Evolutionary conservation across 1,140 invertebrate genomes (phyloP), one percentile per base, ranked within the genome.

Genomic region (Muscidifurax raptorellus): DNA sequence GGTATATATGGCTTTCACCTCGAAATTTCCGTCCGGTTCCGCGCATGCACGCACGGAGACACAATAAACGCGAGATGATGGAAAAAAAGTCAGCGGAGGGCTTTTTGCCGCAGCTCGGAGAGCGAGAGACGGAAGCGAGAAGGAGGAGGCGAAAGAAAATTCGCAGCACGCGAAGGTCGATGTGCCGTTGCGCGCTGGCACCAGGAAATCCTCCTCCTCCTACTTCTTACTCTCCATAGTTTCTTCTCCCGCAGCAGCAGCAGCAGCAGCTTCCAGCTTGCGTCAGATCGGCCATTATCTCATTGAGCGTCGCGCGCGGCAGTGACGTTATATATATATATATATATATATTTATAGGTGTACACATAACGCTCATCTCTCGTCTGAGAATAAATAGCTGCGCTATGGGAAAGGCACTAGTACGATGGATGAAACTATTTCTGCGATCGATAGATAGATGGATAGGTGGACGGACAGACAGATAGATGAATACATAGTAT

Each of bases 151-250:
- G 27, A n/a, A 27, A 69, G 66, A 69, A 30, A 76, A 82, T 82
- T 77, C 72, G 59, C 59, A 40, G 71, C 87, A 88, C 86, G 87
- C 87, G 88, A 89, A 88, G 88, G 87, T 88, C 87, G 88, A 89
- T 89, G 87, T 88, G 88, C 88, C 88, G 87, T 88, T 88, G 22
- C n/a, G 18, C 80, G 52, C 36, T 13, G 47, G 76, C 85, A 87
- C 87, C 86, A 87, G 86, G 87, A 88, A 88, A 86, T 88, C 86
- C 79, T 66, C 87, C 85, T 86, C 84, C 82, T 44, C 32, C 81
- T 47, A 40, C 27, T 30, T 6, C 47, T 25, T 25, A 15, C 47
- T n/a, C 32, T 72, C 47, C 25, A 13, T 32, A 67, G 44, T 59
- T 52, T 25, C 75, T 52, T 82, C 18, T 36, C 30, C 12, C 66